Evolutionary conservation across 1,140 invertebrate species (phyloP), one percentile per base, ranked within the genome.

Genomic region (Meteorus sp.): DNA sequence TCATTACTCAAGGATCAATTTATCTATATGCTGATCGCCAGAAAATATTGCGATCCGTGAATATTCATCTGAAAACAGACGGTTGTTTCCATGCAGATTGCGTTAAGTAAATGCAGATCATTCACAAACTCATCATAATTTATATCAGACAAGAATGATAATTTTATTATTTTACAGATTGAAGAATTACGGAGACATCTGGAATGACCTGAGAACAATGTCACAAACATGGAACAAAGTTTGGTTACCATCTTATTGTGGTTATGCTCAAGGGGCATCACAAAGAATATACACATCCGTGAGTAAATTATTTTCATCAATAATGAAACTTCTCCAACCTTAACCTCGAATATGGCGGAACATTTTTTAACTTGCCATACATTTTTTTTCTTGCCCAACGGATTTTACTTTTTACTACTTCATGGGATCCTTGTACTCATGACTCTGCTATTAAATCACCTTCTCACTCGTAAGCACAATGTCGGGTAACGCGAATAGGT

Each of bases 211-310:
- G 8, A 83, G 80, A 29, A 87, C 86, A 0, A 82, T 86, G 68
- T 83, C 84, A 0, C 84, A 89, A 65, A 76, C 81, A 0, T 89
- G 88, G 81, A 83, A 81, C 1, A 85, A 82, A 31, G 85, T 93
- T 3, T 80, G 92, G 29, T 70, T 95, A 3, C 90, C 91, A 0
- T 81, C 86, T 0, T 84, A 84, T 6, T 92, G 85, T 55, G 85
- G 85, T 0, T 89, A 88, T 66, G 85, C 86, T 39, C 79, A 82
- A 20, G 91, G 91, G 3, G 89, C 87, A 0, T 94, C 91, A 31
- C 88, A 88, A 65, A 88, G 88, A 31, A 86, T 95, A 63, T 87
- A 85, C 23, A 80, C 84, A 44, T 83, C 84, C 13, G 85, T 94
- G 75, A 73, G 80, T 75, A 45, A 3, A 25, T 27, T 19, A 43